These are phyloP conservation scores for Allolobophora icterica DNA, from an alignment of 2,888 invertebrate genomes.

Conservation along the genomic window DNA sequence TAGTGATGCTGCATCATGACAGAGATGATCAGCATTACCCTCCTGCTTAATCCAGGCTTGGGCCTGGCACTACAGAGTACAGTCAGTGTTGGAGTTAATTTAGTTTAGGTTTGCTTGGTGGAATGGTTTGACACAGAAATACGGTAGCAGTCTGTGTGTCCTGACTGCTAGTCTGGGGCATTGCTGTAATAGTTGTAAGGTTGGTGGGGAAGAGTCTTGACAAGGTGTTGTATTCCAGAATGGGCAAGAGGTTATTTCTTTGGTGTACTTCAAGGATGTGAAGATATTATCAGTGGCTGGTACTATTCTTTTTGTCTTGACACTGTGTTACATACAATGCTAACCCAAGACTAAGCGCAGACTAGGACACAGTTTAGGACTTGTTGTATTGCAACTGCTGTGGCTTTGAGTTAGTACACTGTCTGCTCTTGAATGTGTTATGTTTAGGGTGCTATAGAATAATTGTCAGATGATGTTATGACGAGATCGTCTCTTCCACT, in stretches of 20 bases:
- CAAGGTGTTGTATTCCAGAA: slow-evolving; percentile 17
- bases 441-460: background rate
- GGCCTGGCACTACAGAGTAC: no score
- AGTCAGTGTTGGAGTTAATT: no score
- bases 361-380: background rate
- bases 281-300: no score
- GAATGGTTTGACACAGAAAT: background rate
- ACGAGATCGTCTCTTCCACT: background rate
- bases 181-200: background rate
- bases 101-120: background rate
- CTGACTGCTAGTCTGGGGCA: background rate
- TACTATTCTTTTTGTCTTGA: background rate
- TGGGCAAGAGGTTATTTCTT: background rate
- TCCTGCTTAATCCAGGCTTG: no score
- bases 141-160: background rate
- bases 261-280: background rate
- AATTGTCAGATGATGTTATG: background rate
- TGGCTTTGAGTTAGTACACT: no score
- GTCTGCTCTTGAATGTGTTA: background rate
- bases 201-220: background rate
- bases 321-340: background rate
- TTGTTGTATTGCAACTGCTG: no score
- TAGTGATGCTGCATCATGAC: no score
- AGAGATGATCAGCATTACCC: no score
- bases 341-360: background rate